Percentiles rank a stretch among this genome's conserved stretches.
Evolutionary conservation across 2,888 invertebrate species (phyloP).

Genomic region (Caenorhabditis panamensis): DNA sequence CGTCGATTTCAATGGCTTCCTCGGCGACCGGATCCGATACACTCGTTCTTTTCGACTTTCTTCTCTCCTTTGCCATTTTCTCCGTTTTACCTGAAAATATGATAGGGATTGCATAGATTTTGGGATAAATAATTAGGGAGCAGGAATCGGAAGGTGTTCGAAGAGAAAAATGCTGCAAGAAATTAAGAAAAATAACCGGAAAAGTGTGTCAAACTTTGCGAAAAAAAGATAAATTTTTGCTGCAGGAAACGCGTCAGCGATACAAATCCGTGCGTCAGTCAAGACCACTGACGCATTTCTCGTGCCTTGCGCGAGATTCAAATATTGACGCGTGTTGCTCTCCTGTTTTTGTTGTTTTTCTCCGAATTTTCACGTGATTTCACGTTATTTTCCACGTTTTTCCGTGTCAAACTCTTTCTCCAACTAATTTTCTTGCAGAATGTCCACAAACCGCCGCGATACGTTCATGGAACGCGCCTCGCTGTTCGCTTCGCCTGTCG

Average conservation of each 20-base stretch:
- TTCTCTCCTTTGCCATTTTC: slow-evolving; percentile 46
- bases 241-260: slow-evolving; percentile 25
- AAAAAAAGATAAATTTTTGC: slow-evolving; percentile 25
- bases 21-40: neutral
- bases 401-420: neutral
- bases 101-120: neutral
- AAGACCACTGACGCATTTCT: neutral
- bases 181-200: slow-evolving; percentile 7
- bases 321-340: neutral
- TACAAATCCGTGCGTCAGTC: slow-evolving; percentile 14
- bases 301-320: slow-evolving; percentile 16
- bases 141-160: neutral
- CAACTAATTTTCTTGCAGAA: slow-evolving; percentile 19
- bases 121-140: neutral
- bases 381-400: no score
- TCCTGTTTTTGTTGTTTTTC: neutral
- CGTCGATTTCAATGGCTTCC: slow-evolving; percentile 7
- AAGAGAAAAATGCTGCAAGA: neutral
- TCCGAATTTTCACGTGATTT: neutral
- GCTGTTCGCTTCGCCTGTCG: slow-evolving; percentile 34
- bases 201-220: neutral
- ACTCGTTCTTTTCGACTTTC: slow-evolving; percentile 42
- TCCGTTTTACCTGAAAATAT: slow-evolving; percentile 19
- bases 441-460: neutral
- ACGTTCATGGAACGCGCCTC: slow-evolving; percentile 15